Conservation (phyloP, 2,113 vertebrate species). For the Otocyon megalotis region DNA sequence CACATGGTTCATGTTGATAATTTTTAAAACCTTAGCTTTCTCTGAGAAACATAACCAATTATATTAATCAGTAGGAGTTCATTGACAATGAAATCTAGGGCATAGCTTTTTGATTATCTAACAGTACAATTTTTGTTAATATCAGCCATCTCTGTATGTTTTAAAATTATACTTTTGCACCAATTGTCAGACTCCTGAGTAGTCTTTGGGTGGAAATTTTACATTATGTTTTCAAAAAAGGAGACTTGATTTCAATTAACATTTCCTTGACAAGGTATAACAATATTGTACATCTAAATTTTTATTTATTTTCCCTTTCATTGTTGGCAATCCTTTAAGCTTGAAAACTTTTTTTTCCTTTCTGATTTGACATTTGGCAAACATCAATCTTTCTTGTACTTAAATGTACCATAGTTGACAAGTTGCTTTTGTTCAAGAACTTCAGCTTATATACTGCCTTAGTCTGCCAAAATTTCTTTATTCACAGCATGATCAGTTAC, state of each 20-base stretch:
- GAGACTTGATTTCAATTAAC: conserved; percentile 63
- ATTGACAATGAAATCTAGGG: conserved; percentile 53
- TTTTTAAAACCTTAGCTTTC: conserved; percentile 75
- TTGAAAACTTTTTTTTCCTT: conserved; percentile 71
- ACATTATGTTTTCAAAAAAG: conserved; percentile 53
- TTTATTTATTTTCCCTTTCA: conserved; percentile 78
- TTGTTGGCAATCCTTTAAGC: conserved; percentile 70
- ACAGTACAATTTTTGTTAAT: conserved; percentile 44
- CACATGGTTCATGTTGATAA: background rate
- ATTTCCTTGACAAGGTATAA: conserved; percentile 65
- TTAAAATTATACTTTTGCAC: conserved; percentile 50
- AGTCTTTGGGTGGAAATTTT: conserved; percentile 58
- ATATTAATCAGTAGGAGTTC: conserved; percentile 52
- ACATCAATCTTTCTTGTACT: conserved; percentile 70
- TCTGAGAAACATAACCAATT: conserved; percentile 62
- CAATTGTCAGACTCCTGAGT: conserved; percentile 52
- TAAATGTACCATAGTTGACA: conserved; percentile 43
- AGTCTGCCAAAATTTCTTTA: conserved; percentile 48
- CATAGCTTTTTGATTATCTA: conserved; percentile 70
- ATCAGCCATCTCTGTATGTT: conserved; percentile 49
- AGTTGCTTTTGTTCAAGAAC: conserved; percentile 65
- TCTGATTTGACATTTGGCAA: conserved; percentile 69
- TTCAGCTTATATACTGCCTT: conserved; percentile 32
- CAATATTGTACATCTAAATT: conserved; percentile 72
- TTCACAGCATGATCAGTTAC: conserved; percentile 34